phyloP scores from a whole-genome alignment of 1,140 invertebrate genomes.

The Temnothorax longispinosus region DNA sequence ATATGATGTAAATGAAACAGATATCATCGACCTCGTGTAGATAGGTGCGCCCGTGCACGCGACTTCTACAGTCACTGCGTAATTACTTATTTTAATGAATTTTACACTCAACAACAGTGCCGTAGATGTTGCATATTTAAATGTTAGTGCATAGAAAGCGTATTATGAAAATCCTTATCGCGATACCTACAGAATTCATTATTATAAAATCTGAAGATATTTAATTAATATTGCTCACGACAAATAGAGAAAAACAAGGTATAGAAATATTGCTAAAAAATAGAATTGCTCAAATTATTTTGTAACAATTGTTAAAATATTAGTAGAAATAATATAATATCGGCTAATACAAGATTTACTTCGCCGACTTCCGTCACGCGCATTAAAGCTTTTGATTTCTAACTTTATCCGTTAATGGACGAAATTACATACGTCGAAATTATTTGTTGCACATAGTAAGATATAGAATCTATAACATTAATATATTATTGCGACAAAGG shows the following conservation, averaged over 20 bases:
- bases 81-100: conserved; percentile 54
- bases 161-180: conserved; percentile 10
- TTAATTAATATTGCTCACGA: background rate
- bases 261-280: background rate
- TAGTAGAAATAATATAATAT: background rate
- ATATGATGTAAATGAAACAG: conserved; percentile 52
- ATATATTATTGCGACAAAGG: background rate
- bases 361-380: background rate
- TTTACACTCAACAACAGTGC: conserved; percentile 9
- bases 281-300: background rate
- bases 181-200: background rate
- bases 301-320: background rate
- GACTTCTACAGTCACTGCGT: conserved; percentile 13
- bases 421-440: background rate
- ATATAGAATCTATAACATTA: background rate
- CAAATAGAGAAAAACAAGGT: background rate
- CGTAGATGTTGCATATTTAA: background rate
- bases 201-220: background rate
- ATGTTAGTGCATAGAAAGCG: background rate
- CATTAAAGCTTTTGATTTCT: background rate
- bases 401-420: background rate
- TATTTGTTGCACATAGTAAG: background rate
- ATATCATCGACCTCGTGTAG: conserved; percentile 38
- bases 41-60: conserved; percentile 27
- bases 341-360: conserved; percentile 9